Evolutionary conservation across 2,797 vertebrate genomes (phyloP).

Genomic region (Eulemur albifrons): DNA sequence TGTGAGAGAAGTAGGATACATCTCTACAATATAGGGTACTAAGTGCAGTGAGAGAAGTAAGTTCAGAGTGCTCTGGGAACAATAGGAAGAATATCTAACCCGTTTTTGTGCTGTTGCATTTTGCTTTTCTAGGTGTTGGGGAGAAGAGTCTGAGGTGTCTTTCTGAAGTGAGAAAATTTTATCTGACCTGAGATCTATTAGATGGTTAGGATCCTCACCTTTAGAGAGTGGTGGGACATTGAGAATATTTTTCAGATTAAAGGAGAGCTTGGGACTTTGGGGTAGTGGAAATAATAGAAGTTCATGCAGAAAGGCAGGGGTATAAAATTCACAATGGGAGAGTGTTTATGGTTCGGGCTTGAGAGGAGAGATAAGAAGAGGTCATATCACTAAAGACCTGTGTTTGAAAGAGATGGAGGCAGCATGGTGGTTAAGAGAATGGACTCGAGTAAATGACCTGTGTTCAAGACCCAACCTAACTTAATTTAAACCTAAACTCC

Average conservation of each 20-base stretch:
- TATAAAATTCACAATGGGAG: neutral
- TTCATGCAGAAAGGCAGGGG: neutral
- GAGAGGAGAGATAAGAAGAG: neutral
- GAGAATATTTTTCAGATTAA: neutral
- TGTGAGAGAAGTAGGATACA: too few species aligned
- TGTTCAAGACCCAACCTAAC: neutral
- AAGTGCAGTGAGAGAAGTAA: neutral
- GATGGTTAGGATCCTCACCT: neutral
- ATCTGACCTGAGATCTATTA: neutral
- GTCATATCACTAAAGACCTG: neutral
- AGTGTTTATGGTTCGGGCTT: neutral
- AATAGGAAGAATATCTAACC: neutral
- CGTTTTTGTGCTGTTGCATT: neutral
- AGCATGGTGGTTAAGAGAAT: neutral
- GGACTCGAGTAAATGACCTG: neutral
- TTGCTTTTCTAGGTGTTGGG: neutral
- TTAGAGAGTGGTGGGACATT: neutral
- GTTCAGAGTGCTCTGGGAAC: neutral
- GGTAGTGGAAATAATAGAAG: neutral
- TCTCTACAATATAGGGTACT: fast-evolving
- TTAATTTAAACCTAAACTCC: neutral
- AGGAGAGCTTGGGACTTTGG: neutral
- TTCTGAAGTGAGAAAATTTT: neutral
- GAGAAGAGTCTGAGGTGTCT: neutral
- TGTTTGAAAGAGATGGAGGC: neutral